Base-by-base conservation (phyloP, 2,797 vertebrate species). In the Pteropus rufus region DNA sequence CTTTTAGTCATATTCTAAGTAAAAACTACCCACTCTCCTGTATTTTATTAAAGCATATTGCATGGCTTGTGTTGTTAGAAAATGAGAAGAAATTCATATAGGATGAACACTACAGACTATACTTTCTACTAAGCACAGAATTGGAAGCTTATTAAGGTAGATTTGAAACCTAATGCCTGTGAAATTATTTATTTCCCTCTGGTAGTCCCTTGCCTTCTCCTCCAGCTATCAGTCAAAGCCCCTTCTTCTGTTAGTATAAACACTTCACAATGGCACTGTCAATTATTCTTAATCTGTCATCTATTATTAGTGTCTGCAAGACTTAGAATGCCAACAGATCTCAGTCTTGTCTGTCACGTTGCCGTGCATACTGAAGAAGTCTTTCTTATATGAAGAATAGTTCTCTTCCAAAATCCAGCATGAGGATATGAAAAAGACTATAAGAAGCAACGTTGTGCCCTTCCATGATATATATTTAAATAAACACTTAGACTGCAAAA, bases 231-330 rank as follows among this genome's bases (percentile, higher is more conserved):
- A 95, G 21, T 62, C 0, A 2, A 85, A 95, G 67, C 44, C 70
- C 77, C 65, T 94, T 94, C 77, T 90, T 70, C 65, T 91, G 58
- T 96, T 86, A 65, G 80, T 81, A 79, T 52, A 96, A 97, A 97
- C 77, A 94, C 41, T 94, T 95, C 88, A 79, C 69, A 85, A 60
- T 58, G 83, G 90, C 64, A 80, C 49, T 96, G 80, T 93, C 96
- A 92, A 64, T 94, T 93, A 90, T 83, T 95, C 82, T 95, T 96
- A 82, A 93, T 95, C 80, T 96, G 85, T 88, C 92, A 80, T 70
- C 96, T 97, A 95, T 97, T 96, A 96, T 96, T 97, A 96, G 92
- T 62, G 81, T 80, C 81, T 31, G 21, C 44, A 82, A 97, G 94
- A 69, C 39, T 96, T 24, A 58, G 84, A 88, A 88, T 89, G 92